Evolutionary conservation across 2,797 vertebrate species (phyloP), one percentile per base, ranked within the genome.

Genomic region (Antennarius maculatus): DNA sequence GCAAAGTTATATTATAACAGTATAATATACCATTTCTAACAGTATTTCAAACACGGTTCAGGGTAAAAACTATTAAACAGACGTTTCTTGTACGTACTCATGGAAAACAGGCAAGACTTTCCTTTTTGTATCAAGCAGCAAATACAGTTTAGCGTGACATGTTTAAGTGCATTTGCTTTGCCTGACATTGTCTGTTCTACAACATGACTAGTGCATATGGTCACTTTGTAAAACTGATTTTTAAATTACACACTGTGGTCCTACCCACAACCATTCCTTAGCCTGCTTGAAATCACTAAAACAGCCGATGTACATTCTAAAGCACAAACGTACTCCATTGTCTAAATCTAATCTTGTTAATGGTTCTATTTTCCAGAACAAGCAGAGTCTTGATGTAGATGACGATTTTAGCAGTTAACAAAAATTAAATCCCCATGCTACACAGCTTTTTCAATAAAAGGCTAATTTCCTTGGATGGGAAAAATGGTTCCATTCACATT

Each of bases 291-390:
- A 79, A 63, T 60, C 14, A 31, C 43, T 79, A 61, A 17, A 80
- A 81, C 51, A n/a, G 46, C 56, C 11, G 41, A 73, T 60, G 64
- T 10, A 50, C 61, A 5, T 61, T 46, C 17, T 57, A 55, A 79
- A 56, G 62, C 45, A 52, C 56, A 43, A 69, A 69, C 63, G 80
- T 67, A 71, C 58, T 71, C 27, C 55, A 63, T 3, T 17, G 68
- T 70, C 52, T 66, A 34, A 72, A 63, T 50, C 41, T 52, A 72
- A 60, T 75, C 37, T 60, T 48, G 58, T 68, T 71, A 50, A 77
- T 69, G 59, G 50, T 69, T 64, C 47, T 69, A 61, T 77, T 84
- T 76, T 76, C 55, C 54, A 58, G 66, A 76, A 72, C 55, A 58
- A 61, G 68, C 67, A 0, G 9, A 57, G 47, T 64, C 55, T 62